phyloP scores from a whole-genome alignment of 2,797 vertebrate genomes.

The Acrossocheilus wenchowensis region DNA sequence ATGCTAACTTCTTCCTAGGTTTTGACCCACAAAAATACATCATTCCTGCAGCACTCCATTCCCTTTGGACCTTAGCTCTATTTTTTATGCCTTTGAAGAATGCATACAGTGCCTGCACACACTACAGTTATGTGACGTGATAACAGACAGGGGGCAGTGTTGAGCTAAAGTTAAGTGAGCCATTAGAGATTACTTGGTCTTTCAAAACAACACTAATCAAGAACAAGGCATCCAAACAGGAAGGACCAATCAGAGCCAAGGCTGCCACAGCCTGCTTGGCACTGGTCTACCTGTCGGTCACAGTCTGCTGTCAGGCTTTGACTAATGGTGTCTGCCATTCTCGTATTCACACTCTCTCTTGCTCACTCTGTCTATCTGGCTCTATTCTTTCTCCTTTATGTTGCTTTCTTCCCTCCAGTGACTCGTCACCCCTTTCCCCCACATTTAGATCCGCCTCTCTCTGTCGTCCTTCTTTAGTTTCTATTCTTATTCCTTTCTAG shows the following conservation, averaged over 20 bases:
- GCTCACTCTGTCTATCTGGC: conserved; percentile 15
- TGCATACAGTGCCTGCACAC: background rate
- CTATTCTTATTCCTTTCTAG: background rate
- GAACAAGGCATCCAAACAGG: conserved; percentile 42
- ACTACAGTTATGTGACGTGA: background rate
- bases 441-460: background rate
- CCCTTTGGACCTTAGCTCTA: background rate
- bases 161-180: conserved; percentile 20
- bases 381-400: conserved; percentile 29
- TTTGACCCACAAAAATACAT: background rate
- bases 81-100: background rate
- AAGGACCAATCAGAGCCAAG: conserved; percentile 54
- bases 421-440: conserved; percentile 1
- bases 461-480: background rate
- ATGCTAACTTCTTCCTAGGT: background rate
- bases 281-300: conserved; percentile 52
- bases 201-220: conserved; percentile 44
- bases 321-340: conserved; percentile 59
- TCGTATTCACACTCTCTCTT: conserved; percentile 19
- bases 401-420: conserved; percentile 21
- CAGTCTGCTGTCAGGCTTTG: conserved; percentile 56
- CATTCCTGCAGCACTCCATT: background rate
- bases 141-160: conserved; percentile 51
- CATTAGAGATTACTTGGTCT: conserved; percentile 43
- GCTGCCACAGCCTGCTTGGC: conserved; percentile 49